Percentiles rank a stretch among this genome's conserved stretches.
Conservation (phyloP, 2,797 vertebrate species). For the Hippocampus kuda region DNA sequence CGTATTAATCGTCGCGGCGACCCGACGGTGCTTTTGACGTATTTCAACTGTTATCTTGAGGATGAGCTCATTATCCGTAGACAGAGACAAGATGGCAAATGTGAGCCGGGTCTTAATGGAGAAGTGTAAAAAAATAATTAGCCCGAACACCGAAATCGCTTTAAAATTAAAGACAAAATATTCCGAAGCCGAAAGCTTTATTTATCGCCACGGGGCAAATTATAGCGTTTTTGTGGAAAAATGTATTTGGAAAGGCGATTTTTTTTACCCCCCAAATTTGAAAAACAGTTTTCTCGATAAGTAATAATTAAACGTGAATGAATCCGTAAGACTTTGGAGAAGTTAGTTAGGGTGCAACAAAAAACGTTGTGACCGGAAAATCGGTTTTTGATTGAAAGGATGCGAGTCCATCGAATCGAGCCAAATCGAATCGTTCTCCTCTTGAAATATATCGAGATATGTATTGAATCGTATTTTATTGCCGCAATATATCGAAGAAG, state of each 20-base stretch:
- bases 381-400: no score
- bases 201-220: neutral
- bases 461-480: no score
- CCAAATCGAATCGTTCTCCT: no score
- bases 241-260: neutral
- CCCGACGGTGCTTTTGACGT: slow-evolving; percentile 39
- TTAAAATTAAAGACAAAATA: neutral
- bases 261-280: no score
- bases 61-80: slow-evolving; percentile 27
- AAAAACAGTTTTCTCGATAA: no score
- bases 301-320: no score
- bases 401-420: no score
- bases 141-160: neutral
- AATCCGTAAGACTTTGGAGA: no score
- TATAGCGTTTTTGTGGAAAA: neutral
- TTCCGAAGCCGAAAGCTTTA: neutral
- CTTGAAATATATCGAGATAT: no score
- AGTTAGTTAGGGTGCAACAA: no score
- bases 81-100: neutral
- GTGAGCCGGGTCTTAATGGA: neutral
- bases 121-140: slow-evolving; percentile 3
- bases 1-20: slow-evolving; percentile 53
- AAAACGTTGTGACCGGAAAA: no score
- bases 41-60: slow-evolving; percentile 32
- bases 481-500: no score